Base-by-base conservation (phyloP, 2,888 invertebrate genomes). In the Lasioglossum vierecki region DNA sequence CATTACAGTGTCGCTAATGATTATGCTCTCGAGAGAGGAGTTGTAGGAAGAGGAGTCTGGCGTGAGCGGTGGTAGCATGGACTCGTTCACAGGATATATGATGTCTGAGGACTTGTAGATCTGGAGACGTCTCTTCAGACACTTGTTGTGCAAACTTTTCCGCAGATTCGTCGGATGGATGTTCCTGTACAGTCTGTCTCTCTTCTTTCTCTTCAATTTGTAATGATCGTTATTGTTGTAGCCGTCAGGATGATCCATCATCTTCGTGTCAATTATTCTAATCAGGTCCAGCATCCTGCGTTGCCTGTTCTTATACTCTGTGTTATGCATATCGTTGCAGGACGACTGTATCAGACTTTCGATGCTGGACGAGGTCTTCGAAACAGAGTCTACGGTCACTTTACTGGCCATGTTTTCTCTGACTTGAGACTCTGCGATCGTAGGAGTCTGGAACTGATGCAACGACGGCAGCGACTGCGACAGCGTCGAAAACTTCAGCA, bases 281-380 rank as follows among this genome's bases (percentile, higher is more conserved):
- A 95, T 92, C n/a, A 95, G 82, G n/a, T 95, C 94, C 22, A 92
- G 76, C 93, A 95, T 95, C 41, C 88, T 75, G 6, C 70, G 79
- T 49, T 82, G 90, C 53, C 90, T 84, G n/a, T 83, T 71, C 15
- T 76, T 78, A 11, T 87, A 82, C 8, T 49, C 44, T 3, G 70
- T 53, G 2, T 86, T 76, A 22, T 73, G 63, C 15, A 71, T 18
- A 44, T 86, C 86, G 1, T 82, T 87, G 35, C 80, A 68, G 1
- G 82, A 82, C 13, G 79, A 77, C n/a, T 76, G 83, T 63, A 84
- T 57, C 11, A 82, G 79, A 49, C 80, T 88, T 76, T 86, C 86
- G 9, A 79, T 60, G 15, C 86, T 84, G 1, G 86, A 85, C 4
- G 85, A 78, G 1, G 76, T 76, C 60, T 81, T 86, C 0, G 85